Conservation (phyloP, 2,888 invertebrate genomes). For the Hydroisotoma schaefferi region DNA sequence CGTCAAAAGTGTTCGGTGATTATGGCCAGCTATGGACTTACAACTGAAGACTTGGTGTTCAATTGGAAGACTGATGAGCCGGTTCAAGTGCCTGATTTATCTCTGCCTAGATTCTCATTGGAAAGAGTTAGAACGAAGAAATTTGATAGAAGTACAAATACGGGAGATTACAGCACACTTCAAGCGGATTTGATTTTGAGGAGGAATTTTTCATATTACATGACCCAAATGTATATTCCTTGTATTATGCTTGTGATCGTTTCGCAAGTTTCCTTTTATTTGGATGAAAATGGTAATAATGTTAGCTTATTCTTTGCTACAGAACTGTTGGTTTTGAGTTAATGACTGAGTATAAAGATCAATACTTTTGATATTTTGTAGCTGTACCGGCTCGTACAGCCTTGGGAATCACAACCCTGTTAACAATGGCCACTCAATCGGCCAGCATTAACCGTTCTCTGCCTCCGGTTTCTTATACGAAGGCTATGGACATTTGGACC, state of each 20-base stretch:
- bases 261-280: slow-evolving; percentile 50
- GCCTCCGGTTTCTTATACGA: slow-evolving; percentile 59
- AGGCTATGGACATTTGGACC: slow-evolving; percentile 56
- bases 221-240: slow-evolving; percentile 59
- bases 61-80: slow-evolving; percentile 92
- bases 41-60: slow-evolving; percentile 90
- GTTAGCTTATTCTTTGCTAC: too few species aligned
- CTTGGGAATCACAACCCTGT: slow-evolving; percentile 55
- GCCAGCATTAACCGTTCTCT: slow-evolving; percentile 43
- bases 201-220: slow-evolving; percentile 55
- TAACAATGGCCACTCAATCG: slow-evolving; percentile 36
- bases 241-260: slow-evolving; percentile 54
- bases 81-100: slow-evolving; percentile 87
- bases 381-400: slow-evolving; percentile 47
- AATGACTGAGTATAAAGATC: not conserved
- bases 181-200: slow-evolving; percentile 55
- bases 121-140: slow-evolving; percentile 91
- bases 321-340: slow-evolving; percentile 32
- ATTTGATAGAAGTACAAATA: slow-evolving; percentile 93
- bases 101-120: slow-evolving; percentile 87
- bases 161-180: slow-evolving; percentile 67
- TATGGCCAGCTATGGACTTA: slow-evolving; percentile 72
- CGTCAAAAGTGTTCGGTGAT: slow-evolving; percentile 54
- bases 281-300: slow-evolving; percentile 53
- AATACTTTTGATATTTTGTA: not conserved